A percentile compares a stretch with the other conserved stretches of the same genome.
Evolutionary conservation across 2,113 vertebrate species (phyloP).

Genomic region (Pungitius pungitius): DNA sequence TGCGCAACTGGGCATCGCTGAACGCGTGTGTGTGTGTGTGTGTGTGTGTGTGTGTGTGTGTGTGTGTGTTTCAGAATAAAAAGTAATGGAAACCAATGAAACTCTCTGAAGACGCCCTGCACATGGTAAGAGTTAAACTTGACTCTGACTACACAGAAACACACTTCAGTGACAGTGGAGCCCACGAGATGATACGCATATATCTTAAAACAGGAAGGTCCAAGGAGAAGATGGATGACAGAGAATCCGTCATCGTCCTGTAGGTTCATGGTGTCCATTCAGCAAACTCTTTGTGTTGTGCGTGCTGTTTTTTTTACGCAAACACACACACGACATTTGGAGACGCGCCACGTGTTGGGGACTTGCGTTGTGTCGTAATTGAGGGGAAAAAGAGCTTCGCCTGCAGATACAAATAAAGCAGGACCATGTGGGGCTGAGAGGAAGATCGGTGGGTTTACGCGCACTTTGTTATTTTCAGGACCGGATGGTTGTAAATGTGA

Average conservation of each 20-base stretch:
- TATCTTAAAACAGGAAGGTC: conserved; percentile 24
- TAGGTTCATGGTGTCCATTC: not conserved
- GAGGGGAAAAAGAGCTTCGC: conserved; percentile 44
- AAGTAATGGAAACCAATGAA: conserved; percentile 33
- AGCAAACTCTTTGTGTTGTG: no score
- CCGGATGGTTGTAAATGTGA: conserved; percentile 6
- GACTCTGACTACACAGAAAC: conserved; percentile 42
- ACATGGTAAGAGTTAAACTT: conserved; percentile 51
- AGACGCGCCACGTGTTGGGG: no score
- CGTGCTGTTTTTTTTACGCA: no score
- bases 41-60: conserved; percentile 3
- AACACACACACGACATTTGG: not conserved
- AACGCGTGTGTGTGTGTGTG: not conserved
- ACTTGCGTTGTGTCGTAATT: conserved; percentile 37
- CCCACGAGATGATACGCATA: conserved; percentile 43
- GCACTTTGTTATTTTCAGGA: conserved; percentile 30
- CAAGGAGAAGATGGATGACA: conserved; percentile 34
- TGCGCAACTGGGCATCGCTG: not conserved
- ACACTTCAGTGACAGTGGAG: conserved; percentile 42
- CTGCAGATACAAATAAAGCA: conserved; percentile 47
- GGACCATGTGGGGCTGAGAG: conserved; percentile 46
- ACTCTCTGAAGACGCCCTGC: conserved; percentile 38
- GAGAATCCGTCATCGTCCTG: not conserved
- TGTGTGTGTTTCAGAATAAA: conserved; percentile 3
- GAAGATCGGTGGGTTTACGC: conserved; percentile 29